These are phyloP conservation scores for Ommatoiulus sabulosus DNA, from an alignment of 2,888 invertebrate species.

Conservation along the genomic window DNA sequence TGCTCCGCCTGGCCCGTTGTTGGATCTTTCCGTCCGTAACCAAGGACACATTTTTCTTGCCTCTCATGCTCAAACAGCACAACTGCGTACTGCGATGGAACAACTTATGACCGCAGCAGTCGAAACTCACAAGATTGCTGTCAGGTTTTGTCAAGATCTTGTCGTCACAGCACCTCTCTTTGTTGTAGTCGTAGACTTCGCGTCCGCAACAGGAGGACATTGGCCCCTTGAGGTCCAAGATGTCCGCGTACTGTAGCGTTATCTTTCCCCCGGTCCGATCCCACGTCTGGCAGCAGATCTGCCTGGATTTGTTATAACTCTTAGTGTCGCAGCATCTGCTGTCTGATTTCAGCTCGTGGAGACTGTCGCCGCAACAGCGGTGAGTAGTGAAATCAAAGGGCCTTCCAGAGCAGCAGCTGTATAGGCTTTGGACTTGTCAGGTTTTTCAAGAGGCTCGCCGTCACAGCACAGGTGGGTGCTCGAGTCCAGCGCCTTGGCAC, in stretches of 20 bases:
- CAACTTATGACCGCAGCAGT: neutral
- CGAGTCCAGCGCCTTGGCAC: neutral
- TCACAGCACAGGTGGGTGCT: neutral
- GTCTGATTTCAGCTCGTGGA: neutral
- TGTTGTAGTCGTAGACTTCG: neutral
- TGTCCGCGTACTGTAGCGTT: neutral
- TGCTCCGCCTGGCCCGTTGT: neutral
- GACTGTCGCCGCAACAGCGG: neutral
- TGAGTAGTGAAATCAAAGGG: neutral
- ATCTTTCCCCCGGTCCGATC: neutral
- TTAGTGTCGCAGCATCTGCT: neutral
- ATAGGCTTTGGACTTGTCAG: neutral
- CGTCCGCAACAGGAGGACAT: neutral
- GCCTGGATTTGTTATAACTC: neutral
- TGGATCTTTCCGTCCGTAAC: neutral
- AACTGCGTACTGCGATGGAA: neutral
- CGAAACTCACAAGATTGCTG: neutral
- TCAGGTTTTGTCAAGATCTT: neutral
- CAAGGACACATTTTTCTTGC: neutral
- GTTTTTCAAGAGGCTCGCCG: neutral
- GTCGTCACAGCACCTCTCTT: neutral
- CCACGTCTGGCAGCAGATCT: neutral
- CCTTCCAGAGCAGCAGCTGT: neutral
- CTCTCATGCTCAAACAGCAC: neutral
- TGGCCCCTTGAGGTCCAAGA: neutral